phyloP scores from a whole-genome alignment of 2,888 invertebrate genomes.

The Apodemia mormo region DNA sequence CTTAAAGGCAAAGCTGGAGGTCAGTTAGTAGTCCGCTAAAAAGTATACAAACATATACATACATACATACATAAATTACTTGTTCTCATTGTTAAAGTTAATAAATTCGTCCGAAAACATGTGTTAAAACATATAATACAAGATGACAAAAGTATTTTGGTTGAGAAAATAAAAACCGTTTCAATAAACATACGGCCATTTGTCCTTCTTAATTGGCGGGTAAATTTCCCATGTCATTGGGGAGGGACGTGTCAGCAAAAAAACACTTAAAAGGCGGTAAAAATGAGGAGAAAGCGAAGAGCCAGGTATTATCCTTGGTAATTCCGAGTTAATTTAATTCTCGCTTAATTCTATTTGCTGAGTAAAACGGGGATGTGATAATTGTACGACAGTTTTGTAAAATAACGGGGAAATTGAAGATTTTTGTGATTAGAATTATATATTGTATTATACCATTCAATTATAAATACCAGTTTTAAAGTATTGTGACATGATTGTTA shows the following conservation, averaged over 20 bases:
- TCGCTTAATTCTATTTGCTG: slow-evolving; percentile 79
- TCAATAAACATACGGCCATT: slow-evolving; percentile 31
- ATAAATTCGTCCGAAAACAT: slow-evolving; percentile 40
- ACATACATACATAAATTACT: too few relatives aligned
- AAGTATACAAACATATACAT: too few relatives aligned
- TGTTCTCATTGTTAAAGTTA: slow-evolving; percentile 41
- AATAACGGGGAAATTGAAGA: slow-evolving; percentile 49
- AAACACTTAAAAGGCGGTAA: slow-evolving; percentile 57
- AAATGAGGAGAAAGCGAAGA: slow-evolving; percentile 68
- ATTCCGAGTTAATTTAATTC: slow-evolving; percentile 80
- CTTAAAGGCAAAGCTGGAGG: too few relatives aligned
- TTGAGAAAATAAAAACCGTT: slow-evolving; percentile 16
- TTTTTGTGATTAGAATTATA: slow-evolving; percentile 49
- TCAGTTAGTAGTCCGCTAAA: too few relatives aligned
- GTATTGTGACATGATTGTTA: too few relatives aligned
- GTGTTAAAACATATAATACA: slow-evolving; percentile 36
- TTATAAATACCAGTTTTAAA: too few relatives aligned
- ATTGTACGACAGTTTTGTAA: slow-evolving; percentile 70
- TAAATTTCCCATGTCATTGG: slow-evolving; percentile 50
- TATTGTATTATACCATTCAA: neutral
- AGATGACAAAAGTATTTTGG: slow-evolving; percentile 32
- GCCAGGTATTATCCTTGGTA: slow-evolving; percentile 79
- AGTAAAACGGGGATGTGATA: slow-evolving; percentile 78
- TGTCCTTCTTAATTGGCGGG: slow-evolving; percentile 54
- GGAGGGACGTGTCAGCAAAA: slow-evolving; percentile 55